phyloP scores from a whole-genome alignment of 1,140 invertebrate species.

The Trachymyrmex cornetzi region DNA sequence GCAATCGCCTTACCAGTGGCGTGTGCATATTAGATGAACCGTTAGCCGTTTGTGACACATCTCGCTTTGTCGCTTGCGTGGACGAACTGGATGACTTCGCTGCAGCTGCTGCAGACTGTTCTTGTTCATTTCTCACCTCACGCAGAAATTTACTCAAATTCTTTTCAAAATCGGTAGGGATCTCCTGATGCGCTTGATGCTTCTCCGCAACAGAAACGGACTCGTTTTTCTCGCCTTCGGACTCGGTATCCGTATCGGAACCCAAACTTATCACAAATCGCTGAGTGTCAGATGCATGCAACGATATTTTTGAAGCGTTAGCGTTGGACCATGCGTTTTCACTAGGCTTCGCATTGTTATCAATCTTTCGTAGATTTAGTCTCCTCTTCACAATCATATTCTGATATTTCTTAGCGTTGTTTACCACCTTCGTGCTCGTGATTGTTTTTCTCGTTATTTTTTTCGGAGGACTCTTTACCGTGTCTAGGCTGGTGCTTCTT shows the following conservation, averaged over 20 bases:
- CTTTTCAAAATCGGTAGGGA: constrained; percentile 82
- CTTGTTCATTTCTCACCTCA: constrained; percentile 82
- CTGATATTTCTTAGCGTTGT: constrained; percentile 80
- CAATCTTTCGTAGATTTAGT: constrained; percentile 75
- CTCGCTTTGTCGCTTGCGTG: constrained; percentile 38
- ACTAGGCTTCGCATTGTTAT: constrained; percentile 39
- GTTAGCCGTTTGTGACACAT: constrained; percentile 18
- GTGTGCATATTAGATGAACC: constrained; percentile 69
- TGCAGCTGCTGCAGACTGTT: constrained; percentile 67
- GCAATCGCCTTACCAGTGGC: constrained; percentile 74
- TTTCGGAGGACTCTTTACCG: constrained; percentile 65
- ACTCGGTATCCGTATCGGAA: constrained; percentile 83
- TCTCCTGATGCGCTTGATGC: constrained; percentile 66
- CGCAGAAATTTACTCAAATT: constrained; percentile 84
- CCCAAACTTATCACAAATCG: constrained; percentile 83
- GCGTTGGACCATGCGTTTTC: constrained; percentile 47
- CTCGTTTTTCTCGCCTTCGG: constrained; percentile 73
- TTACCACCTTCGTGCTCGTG: constrained; percentile 79
- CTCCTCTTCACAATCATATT: constrained; percentile 78
- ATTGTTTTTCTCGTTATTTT: constrained; percentile 78
- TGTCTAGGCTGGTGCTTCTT: constrained; percentile 35
- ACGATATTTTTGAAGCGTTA: constrained; percentile 64
- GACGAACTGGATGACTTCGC: constrained; percentile 47
- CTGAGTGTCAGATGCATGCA: constrained; percentile 62
- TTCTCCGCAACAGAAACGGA: constrained; percentile 33